These are phyloP conservation scores for Glyptemys insculpta DNA, from an alignment of 2,797 vertebrate genomes.

Conservation along the genomic window DNA sequence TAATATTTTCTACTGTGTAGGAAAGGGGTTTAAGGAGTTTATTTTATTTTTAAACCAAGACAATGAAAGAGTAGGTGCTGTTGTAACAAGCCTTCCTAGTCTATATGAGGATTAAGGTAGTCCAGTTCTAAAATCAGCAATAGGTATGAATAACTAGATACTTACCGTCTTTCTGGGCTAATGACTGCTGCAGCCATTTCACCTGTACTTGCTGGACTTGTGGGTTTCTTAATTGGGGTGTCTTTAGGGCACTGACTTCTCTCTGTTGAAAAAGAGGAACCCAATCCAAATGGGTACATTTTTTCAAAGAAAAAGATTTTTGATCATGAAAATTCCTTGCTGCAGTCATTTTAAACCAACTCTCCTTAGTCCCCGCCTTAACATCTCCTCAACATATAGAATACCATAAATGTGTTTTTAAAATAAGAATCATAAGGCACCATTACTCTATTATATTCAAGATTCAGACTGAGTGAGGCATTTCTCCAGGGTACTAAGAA, in stretches of 20 bases:
- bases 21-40: slow-evolving; percentile 26
- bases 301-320: background rate
- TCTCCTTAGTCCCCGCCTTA: background rate
- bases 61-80: background rate
- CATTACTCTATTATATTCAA: background rate
- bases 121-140: background rate
- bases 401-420: background rate
- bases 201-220: slow-evolving; percentile 63
- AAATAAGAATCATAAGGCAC: background rate
- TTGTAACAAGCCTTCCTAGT: background rate
- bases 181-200: slow-evolving; percentile 81
- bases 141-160: slow-evolving; percentile 11
- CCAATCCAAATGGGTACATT: background rate
- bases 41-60: background rate
- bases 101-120: background rate
- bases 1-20: background rate
- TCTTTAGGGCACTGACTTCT: slow-evolving; percentile 77
- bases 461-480: background rate
- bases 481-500: background rate
- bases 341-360: background rate
- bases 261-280: slow-evolving; percentile 70
- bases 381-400: background rate
- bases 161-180: slow-evolving; percentile 91
- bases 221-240: slow-evolving; percentile 69
- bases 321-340: background rate